These are phyloP conservation scores for Electrophaes corylata DNA, from an alignment of 2,888 invertebrate genomes.

Conservation along the genomic window DNA sequence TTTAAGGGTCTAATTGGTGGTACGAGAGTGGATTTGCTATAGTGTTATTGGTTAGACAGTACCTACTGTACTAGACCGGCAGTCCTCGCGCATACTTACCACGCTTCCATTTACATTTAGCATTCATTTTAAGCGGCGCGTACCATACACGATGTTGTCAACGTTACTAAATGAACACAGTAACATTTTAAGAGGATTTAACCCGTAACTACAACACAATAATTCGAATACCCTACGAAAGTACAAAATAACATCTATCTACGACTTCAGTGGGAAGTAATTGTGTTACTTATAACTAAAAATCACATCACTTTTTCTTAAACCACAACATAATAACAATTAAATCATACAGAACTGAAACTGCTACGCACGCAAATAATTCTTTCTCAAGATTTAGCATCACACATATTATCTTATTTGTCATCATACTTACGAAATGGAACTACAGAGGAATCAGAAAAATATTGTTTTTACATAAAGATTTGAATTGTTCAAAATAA, in stretches of 20 bases:
- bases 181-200: neutral
- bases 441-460: neutral
- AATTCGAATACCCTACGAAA: constrained; percentile 15
- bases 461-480: neutral
- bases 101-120: too few relatives aligned
- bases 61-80: neutral
- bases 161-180: neutral
- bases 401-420: too few relatives aligned
- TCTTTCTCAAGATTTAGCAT: neutral
- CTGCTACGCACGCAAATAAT: constrained; percentile 6
- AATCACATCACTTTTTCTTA: constrained; percentile 58
- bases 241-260: constrained; percentile 29
- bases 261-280: constrained; percentile 34
- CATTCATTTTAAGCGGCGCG: neutral
- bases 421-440: neutral
- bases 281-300: constrained; percentile 52
- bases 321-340: constrained; percentile 41
- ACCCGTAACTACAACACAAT: neutral
- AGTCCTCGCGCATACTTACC: too few relatives aligned
- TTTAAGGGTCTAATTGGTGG: neutral
- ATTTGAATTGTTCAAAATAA: neutral
- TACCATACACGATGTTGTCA: neutral
- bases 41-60: neutral
- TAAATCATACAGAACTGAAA: constrained; percentile 27
- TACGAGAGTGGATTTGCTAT: neutral